These are phyloP conservation scores for Rhinichthys osculus DNA, from an alignment of 2,797 vertebrate species.

Conservation along the genomic window DNA sequence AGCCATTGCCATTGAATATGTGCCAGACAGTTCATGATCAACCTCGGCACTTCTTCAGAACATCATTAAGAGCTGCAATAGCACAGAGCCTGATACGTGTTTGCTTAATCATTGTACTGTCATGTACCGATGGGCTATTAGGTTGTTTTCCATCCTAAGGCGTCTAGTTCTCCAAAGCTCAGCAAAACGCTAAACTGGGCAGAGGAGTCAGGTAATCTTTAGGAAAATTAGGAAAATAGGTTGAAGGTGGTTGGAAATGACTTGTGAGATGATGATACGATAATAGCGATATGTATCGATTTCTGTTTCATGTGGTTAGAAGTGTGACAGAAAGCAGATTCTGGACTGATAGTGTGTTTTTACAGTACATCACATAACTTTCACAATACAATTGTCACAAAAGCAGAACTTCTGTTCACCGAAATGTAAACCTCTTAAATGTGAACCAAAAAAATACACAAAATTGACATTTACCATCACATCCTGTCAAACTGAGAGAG, in stretches of 20 bases:
- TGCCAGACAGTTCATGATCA: conserved; percentile 67
- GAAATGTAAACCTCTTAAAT: background rate
- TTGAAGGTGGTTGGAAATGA: background rate
- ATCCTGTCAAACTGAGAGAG: background rate
- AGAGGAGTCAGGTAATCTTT: background rate
- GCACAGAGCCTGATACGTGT: background rate
- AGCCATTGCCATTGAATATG: conserved; percentile 53
- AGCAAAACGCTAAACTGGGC: background rate
- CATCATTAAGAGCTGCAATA: conserved; percentile 39
- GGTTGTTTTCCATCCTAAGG: background rate
- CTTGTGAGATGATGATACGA: background rate
- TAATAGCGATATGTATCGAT: background rate
- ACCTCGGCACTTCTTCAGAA: conserved; percentile 43
- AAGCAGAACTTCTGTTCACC: background rate
- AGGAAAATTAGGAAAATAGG: background rate
- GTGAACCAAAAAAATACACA: background rate
- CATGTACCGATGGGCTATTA: background rate
- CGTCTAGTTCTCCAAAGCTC: background rate
- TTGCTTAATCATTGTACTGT: background rate
- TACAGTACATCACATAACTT: background rate
- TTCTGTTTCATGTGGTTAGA: background rate
- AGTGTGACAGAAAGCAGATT: background rate
- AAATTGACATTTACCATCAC: conserved; percentile 15
- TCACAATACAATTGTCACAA: background rate
- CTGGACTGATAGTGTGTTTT: background rate